phyloP scores from a whole-genome alignment of 23 tunicate genomes.

The Ascidia mentula region DNA sequence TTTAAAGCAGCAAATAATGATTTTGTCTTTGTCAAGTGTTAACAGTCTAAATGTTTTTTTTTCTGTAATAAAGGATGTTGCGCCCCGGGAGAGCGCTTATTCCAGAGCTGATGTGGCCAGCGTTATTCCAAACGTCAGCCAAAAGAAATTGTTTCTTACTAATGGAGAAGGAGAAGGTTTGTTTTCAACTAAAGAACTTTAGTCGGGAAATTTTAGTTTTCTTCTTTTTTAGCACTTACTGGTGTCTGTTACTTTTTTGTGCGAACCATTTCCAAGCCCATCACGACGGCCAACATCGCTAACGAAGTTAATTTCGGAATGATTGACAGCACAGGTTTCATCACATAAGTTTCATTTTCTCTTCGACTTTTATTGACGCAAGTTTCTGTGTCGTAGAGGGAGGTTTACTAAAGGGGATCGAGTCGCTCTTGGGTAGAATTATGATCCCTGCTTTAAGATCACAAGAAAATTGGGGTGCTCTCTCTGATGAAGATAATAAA shows the following conservation, averaged over 20 bases:
- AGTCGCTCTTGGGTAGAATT: conserved; percentile 41
- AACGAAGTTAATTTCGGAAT: conserved; percentile 77
- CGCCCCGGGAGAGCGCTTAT: conserved; percentile 59
- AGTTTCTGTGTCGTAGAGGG: conserved; percentile 20
- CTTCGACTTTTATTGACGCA: not conserved
- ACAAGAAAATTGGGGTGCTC: conserved; percentile 74
- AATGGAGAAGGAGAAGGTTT: conserved; percentile 77
- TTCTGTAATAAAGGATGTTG: too few relatives aligned
- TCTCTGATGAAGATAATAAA: conserved; percentile 47
- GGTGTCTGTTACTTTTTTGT: conserved; percentile 74
- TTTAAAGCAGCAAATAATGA: not conserved
- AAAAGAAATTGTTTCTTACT: conserved; percentile 65
- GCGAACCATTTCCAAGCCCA: conserved; percentile 57
- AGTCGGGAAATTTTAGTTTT: not conserved
- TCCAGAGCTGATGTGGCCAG: conserved; percentile 65
- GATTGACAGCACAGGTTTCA: conserved; percentile 65
- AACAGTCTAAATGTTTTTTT: not conserved
- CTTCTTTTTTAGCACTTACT: conserved; percentile 37
- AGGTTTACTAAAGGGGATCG: conserved; percentile 66
- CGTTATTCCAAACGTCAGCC: conserved; percentile 35
- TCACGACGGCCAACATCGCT: conserved; percentile 69
- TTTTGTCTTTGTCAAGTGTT: not conserved
- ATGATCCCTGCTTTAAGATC: conserved; percentile 72
- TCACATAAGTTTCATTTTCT: not conserved
- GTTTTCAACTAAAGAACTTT: too few relatives aligned